Percentiles rank a stretch among this genome's conserved stretches.
Conservation (phyloP, 2,797 vertebrate genomes). For the Lemur catta region DNA sequence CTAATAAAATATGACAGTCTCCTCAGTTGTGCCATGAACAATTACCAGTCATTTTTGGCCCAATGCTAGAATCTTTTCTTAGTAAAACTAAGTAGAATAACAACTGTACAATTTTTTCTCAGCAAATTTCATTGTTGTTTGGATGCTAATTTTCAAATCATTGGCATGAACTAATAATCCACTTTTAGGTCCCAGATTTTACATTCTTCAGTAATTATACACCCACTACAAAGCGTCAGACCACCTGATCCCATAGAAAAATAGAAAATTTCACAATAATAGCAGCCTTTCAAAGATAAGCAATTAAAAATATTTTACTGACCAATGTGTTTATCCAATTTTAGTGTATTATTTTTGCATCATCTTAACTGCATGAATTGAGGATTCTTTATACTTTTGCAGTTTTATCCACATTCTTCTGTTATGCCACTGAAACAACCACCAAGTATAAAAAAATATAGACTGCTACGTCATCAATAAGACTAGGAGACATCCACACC, state of each 20-base stretch:
- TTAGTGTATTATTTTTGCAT: neutral
- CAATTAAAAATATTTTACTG: neutral
- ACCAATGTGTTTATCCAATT: neutral
- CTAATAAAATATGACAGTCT: neutral
- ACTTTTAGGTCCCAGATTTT: neutral
- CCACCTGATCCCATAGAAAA: slow-evolving; percentile 16
- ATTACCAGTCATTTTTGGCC: neutral
- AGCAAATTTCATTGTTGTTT: neutral
- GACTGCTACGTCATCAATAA: neutral
- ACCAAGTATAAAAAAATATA: neutral
- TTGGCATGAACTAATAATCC: neutral
- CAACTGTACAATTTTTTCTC: neutral
- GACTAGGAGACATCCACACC: neutral
- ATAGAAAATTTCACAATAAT: neutral
- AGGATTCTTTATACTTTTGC: neutral
- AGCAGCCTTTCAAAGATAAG: neutral
- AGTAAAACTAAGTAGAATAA: neutral
- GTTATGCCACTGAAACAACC: neutral
- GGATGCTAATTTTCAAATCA: neutral
- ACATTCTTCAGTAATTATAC: neutral
- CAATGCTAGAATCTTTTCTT: neutral
- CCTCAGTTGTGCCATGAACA: neutral
- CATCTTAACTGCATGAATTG: neutral
- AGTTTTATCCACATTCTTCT: neutral
- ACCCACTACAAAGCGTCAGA: neutral